Base-by-base conservation (phyloP, 2,888 invertebrate genomes). In the Microctonus brassicae region DNA sequence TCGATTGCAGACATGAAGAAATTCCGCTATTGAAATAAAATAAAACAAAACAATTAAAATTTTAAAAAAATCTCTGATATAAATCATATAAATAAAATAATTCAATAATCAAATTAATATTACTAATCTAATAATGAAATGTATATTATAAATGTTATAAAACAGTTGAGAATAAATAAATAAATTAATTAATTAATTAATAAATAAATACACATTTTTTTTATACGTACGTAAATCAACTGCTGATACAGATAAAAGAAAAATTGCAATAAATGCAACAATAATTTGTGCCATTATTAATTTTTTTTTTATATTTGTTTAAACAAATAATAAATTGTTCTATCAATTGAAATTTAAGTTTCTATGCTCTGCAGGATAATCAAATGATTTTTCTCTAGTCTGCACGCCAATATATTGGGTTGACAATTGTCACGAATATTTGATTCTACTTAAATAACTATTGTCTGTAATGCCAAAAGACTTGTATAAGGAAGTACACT, bases 1-100 rank as follows among this genome's bases (percentile, higher is more conserved):
- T 73, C 85, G 85, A 60, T 88, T 88, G 79, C 91, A 92, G 36
- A 91, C 89, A 70, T 89, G 89, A 57, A 92, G 80, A 77, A 91
- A 92, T 10, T 89, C 88, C 5, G 91, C 91, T 91, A 84, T 42
- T 85, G 86, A 58, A 70, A 39, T 65, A 2, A 64, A 47, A 69
- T 10, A 42, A n/a, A n/a, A n/a, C n/a, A n/a, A n/a, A n/a, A n/a
- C n/a, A n/a, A n/a, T n/a, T n/a, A n/a, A n/a, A n/a, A n/a, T n/a
- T n/a, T n/a, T n/a, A n/a, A n/a, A n/a, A n/a, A n/a, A n/a, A n/a
- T n/a, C n/a, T n/a, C n/a, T n/a, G n/a, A n/a, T n/a, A n/a, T n/a
- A n/a, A 62, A 61, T 62, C 42, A 55, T 10, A 58, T 39, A 4
- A n/a, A 39, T 39, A 7, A n/a, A n/a, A n/a, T n/a, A n/a, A n/a